Evolutionary conservation across 1,140 invertebrate species (phyloP), one percentile per base, ranked within the genome.

Genomic region (Drosophila grimshawi): DNA sequence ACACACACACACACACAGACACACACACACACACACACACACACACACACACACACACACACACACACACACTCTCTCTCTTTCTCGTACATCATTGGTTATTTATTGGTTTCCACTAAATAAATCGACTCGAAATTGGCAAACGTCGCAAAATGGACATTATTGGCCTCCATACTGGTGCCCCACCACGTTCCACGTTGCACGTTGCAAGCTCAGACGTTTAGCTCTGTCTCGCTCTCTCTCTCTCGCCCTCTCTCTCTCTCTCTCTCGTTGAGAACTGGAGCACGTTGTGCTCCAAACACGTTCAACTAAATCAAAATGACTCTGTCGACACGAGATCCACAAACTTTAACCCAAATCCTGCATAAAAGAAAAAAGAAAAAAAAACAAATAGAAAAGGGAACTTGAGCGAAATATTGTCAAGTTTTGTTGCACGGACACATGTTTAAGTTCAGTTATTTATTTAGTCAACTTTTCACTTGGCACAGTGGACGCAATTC

Each of bases 51-150:
- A 61, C 19, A 29, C 2, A 33, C 39, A 63, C 10, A 63, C 8
- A 33, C 41, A 64, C 11, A 56, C 10, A 51, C 19, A 0, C 19
- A 1, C 19, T 19, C 19, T 19, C 19, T 19, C 19, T 19, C 19
- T 19, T 1, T 19, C 63, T 57, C 65, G 53, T 86, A 80, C 85
- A 88, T 83, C 85, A 88, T 88, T 88, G 83, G 83, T 86, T 88
- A 86, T 86, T 86, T 86, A 86, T 86, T 88, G 83, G 80, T 83
- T 86, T 86, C 83, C 83, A 86, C 83, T 89, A 86, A 86, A 86
- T 86, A 86, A 86, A 86, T 88, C 83, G 80, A 86, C 81, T 77
- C 86, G 73, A 88, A 86, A 86, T 88, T 86, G 83, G 83, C 83
- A 88, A 86, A 88, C 83, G 83, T 89, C 83, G 85, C 83, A 83